Percentiles rank a stretch among this genome's conserved stretches.
phyloP scores from a whole-genome alignment of 2,113 vertebrate genomes.

The Archilochus colubris region DNA sequence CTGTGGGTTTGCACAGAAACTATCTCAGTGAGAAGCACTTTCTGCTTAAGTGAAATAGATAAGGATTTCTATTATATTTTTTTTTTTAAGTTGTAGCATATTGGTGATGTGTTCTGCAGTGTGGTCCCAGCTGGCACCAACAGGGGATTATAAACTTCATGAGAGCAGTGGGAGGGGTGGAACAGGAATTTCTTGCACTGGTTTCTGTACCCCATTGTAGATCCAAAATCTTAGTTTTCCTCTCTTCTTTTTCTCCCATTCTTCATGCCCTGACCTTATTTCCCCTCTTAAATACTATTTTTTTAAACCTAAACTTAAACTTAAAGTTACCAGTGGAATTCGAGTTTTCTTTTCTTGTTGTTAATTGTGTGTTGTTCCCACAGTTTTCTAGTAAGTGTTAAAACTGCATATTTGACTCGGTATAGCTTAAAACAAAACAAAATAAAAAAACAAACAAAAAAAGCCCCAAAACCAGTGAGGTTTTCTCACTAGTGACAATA shows the following conservation, averaged over 20 bases:
- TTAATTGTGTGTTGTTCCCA: background rate
- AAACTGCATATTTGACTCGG: background rate
- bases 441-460: background rate
- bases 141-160: accelerated
- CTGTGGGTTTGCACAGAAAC: background rate
- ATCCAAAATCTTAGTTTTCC: background rate
- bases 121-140: background rate
- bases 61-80: background rate
- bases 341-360: background rate
- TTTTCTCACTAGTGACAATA: background rate
- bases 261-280: background rate
- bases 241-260: background rate
- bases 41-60: background rate
- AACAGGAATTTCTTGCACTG: background rate
- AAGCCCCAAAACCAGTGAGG: background rate
- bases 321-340: background rate
- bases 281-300: background rate
- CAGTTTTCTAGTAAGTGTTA: background rate
- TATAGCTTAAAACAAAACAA: background rate
- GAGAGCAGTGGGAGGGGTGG: background rate
- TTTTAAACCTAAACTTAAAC: background rate
- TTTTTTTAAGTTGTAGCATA: background rate
- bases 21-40: background rate
- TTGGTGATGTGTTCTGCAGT: background rate
- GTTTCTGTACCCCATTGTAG: background rate